Evolutionary conservation across 92 coral and sea anemone genomes (phyloP), one percentile per base, ranked within the genome.

Genomic region (Umimayanthus kanabou): DNA sequence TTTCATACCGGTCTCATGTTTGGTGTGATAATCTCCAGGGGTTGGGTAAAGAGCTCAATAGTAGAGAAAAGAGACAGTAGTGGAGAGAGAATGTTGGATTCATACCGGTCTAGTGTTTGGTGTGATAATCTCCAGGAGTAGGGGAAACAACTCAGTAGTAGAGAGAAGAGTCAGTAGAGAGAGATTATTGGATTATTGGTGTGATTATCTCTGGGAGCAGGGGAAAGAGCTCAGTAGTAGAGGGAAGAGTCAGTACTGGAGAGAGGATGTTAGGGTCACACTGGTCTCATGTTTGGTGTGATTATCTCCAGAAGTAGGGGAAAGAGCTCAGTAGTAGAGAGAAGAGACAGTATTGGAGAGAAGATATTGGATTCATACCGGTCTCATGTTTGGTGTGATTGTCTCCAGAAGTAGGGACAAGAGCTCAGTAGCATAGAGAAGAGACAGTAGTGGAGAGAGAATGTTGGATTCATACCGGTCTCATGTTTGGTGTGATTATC

Each of bases 251-350:
- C n/a, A 55, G 49, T 45, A 45, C 9, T 45, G 8, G 49, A 7
- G 49, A 65, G 55, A 18, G 20, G 57, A 40, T 55, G 7, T 3
- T 50, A 1, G 39, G 28, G 39, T 16, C 65, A 29, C 91, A 97
- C 98, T 88, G 98, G 99, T 87, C 99, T 93, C 78, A 95, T 86
- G 18, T 92, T 89, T 8, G 98, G 99, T 3, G 99, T 95, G 39
- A 95, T 91, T 66, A 97, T 90, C 8, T 45, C 49, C 49, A 45
- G 49, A 4, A 45, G 49, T 10, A 85, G 87, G 6, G 99, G 99
- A 61, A 97, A 88, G 29, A 97, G 84, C 53, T 97, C 97, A 39
- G 9, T 3, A 9, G 43, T 22, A 76, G 9, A 14, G 80, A 76
- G 49, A 4, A 76, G 9, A 8, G 58, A 2, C 6, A 43, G 2